Evolutionary conservation across 2,797 vertebrate genomes (phyloP), one percentile per base, ranked within the genome.

Genomic region (Enteromius paludinosus): DNA sequence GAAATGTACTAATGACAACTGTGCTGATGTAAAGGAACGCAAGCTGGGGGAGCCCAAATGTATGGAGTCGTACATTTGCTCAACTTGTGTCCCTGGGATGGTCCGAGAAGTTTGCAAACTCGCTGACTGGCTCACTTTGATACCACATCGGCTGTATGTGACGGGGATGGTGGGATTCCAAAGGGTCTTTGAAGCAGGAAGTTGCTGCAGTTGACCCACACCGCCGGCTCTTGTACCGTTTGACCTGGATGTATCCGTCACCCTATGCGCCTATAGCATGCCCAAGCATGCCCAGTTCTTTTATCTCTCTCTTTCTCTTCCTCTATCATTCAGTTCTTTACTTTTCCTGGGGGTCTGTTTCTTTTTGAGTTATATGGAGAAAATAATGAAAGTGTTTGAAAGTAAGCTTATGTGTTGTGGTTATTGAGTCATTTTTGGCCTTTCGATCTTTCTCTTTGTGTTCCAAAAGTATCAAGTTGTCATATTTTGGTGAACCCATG

Each of bases 351-450:
- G 87, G 92, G 90, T 90, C 91, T 94, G 82, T 93, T 89, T 88
- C 89, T 93, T 87, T 87, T 94, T 93, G 88, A 93, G 91, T 94
- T 94, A 87, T 93, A 93, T 95, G 94, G 91, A 94, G 93, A 95
- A 93, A 93, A 92, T 91, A 95, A 95, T 94, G 93, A 95, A 95
- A 94, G 94, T 94, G 92, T 95, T 95, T 95, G 89, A 95, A 94
- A 94, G 91, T 94, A 94, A 90, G 89, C 86, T 71, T 41, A 30
- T 84, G 88, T 92, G 49, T 79, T 89, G 88, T 94, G 78, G 90
- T 89, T 91, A 86, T 87, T 91, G 79, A 77, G 65, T 79, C 47
- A 47, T 69, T 87, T 52, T 56, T 79, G 17, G 5, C n/a, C 6
- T 64, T 62, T 25, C 5, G 38, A 3, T 28, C 11, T n/a, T 73